A percentile compares a stretch with the other conserved stretches of the same genome.
phyloP scores from a whole-genome alignment of 2,797 vertebrate genomes.

The Dicrostonyx torquatus region DNA sequence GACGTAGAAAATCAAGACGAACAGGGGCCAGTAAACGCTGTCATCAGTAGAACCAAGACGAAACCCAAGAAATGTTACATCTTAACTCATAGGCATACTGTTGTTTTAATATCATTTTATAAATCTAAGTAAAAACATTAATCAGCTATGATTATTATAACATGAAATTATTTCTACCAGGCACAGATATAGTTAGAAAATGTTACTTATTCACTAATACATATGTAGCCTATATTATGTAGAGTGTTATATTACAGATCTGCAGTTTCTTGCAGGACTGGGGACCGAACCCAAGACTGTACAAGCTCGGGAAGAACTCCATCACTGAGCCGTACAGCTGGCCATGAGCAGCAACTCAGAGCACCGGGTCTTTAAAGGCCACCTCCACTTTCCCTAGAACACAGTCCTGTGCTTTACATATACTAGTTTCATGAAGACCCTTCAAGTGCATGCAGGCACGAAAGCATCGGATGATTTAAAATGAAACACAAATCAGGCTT shows the following conservation, averaged over 20 bases:
- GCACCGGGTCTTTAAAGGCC: neutral
- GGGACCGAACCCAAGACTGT: neutral
- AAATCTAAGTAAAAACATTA: neutral
- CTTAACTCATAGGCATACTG: neutral
- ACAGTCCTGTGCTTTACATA: neutral
- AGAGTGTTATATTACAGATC: neutral
- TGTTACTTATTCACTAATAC: neutral
- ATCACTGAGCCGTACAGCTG: neutral
- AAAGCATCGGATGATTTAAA: neutral
- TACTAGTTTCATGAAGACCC: neutral
- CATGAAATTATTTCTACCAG: slow-evolving; percentile 32
- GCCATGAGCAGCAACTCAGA: neutral
- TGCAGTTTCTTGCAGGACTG: neutral
- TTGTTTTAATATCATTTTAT: slow-evolving; percentile 31
- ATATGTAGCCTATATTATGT: neutral
- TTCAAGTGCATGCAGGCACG: neutral
- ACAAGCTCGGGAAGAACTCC: neutral
- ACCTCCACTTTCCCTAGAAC: neutral
- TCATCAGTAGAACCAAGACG: neutral
- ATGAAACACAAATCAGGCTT: neutral
- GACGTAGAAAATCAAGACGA: slow-evolving; percentile 95
- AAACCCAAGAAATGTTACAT: slow-evolving; percentile 42
- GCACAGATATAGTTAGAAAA: neutral
- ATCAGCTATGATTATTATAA: neutral
- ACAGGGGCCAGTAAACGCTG: slow-evolving; percentile 96